These are phyloP conservation scores for Cryptotis parvus DNA, from an alignment of 2,113 vertebrate genomes.

Conservation along the genomic window DNA sequence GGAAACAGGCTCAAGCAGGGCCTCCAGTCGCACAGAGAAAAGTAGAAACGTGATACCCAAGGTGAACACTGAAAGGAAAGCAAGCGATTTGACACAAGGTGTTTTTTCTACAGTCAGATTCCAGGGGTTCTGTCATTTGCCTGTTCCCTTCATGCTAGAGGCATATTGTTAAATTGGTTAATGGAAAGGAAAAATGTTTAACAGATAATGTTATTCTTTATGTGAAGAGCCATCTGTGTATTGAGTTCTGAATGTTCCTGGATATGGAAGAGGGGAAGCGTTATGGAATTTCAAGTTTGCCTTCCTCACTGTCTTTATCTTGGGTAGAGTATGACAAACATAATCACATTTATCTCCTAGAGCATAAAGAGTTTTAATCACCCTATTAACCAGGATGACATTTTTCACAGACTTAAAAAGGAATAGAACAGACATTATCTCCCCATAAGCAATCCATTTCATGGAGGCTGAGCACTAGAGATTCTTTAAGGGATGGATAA, in stretches of 20 bases:
- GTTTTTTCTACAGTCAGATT: slow-evolving; percentile 66
- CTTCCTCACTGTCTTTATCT: slow-evolving; percentile 82
- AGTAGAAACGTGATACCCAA: slow-evolving; percentile 37
- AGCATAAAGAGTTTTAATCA: slow-evolving; percentile 86
- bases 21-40: background rate
- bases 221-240: slow-evolving; percentile 81
- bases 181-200: slow-evolving; percentile 85
- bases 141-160: slow-evolving; percentile 78
- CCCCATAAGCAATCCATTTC: slow-evolving; percentile 81
- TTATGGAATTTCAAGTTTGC: slow-evolving; percentile 82
- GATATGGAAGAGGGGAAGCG: slow-evolving; percentile 75
- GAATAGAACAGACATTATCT: slow-evolving; percentile 80
- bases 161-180: slow-evolving; percentile 86
- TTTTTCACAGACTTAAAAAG: slow-evolving; percentile 85
- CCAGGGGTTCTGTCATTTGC: slow-evolving; percentile 81
- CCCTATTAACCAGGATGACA: slow-evolving; percentile 83
- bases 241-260: slow-evolving; percentile 75
- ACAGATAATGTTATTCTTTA: slow-evolving; percentile 84
- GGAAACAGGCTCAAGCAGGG: background rate
- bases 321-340: slow-evolving; percentile 80
- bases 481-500: slow-evolving; percentile 53
- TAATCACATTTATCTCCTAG: slow-evolving; percentile 84
- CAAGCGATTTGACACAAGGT: slow-evolving; percentile 62
- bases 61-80: slow-evolving; percentile 18
- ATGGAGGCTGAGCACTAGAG: slow-evolving; percentile 76